Evolutionary conservation across 2,797 vertebrate species (phyloP).

Genomic region (Pangasius djambal): DNA sequence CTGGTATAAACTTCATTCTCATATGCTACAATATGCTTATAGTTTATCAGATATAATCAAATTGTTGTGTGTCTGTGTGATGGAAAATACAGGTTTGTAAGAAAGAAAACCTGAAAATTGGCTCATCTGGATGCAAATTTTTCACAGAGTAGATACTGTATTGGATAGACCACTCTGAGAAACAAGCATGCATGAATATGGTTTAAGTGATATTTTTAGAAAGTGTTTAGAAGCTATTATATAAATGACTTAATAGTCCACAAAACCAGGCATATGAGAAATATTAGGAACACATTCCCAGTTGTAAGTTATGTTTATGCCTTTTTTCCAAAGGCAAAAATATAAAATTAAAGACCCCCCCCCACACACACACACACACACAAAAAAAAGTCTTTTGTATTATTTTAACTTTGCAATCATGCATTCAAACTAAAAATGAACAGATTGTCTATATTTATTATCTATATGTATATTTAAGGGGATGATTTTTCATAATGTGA

Average conservation of each 20-base stretch:
- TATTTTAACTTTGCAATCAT: background rate
- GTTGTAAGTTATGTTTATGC: background rate
- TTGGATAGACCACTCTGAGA: background rate
- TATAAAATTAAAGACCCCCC: background rate
- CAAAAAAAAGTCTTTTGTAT: too few relatives aligned
- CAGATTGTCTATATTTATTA: background rate
- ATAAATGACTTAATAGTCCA: background rate
- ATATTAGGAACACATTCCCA: background rate
- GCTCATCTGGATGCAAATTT: background rate
- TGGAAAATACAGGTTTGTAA: background rate
- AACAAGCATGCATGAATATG: background rate
- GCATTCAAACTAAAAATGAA: slow-evolving; percentile 5
- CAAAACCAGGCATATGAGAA: background rate
- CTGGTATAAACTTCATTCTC: background rate
- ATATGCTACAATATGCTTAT: background rate
- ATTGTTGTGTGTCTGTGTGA: background rate
- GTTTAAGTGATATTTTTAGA: background rate
- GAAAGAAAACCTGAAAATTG: background rate
- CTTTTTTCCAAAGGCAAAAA: background rate
- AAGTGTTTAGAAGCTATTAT: background rate
- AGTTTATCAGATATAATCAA: background rate
- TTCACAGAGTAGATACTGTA: background rate
- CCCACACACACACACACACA: too few relatives aligned
- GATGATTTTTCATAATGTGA: background rate
- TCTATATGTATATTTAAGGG: background rate